These are phyloP conservation scores for Betta splendens DNA, from an alignment of 2,797 vertebrate genomes.

Conservation along the genomic window DNA sequence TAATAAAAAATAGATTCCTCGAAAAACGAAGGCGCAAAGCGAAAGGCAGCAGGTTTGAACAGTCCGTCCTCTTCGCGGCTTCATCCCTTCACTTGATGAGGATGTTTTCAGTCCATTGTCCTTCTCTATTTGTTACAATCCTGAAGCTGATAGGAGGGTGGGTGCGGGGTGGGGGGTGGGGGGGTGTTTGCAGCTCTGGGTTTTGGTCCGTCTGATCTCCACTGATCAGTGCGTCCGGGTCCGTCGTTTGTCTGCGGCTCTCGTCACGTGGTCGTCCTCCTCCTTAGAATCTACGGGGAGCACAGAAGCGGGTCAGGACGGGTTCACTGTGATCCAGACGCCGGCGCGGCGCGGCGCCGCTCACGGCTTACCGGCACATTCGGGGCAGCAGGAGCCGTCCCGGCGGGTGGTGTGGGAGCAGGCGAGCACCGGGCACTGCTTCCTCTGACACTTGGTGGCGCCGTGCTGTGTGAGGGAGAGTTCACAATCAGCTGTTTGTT, in stretches of 20 bases:
- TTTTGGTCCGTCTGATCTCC: conserved; percentile 19
- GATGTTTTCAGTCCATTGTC: conserved; percentile 23
- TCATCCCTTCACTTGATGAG: conserved; percentile 36
- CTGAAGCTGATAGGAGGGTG: conserved; percentile 67
- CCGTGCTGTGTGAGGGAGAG: conserved; percentile 82
- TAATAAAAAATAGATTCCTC: conserved; percentile 22
- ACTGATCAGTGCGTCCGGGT: conserved; percentile 63
- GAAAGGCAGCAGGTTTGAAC: conserved; percentile 36
- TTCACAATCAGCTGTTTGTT: no score
- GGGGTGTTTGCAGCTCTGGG: conserved; percentile 61
- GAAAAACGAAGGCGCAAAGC: conserved; percentile 27
- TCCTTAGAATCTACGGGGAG: conserved; percentile 56
- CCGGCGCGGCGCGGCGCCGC: background rate
- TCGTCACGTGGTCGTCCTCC: conserved; percentile 53
- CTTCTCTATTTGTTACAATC: conserved; percentile 58
- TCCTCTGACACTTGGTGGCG: conserved; percentile 92
- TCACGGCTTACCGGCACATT: conserved; percentile 84
- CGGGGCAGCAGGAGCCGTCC: conserved; percentile 88
- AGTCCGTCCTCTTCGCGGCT: conserved; percentile 31
- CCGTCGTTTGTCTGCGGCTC: conserved; percentile 66
- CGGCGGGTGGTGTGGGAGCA: conserved; percentile 79
- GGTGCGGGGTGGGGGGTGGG: conserved; percentile 25
- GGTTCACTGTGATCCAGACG: background rate
- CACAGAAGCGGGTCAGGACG: no score
- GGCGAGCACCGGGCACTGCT: conserved; percentile 85